Conservation (phyloP, 2,113 vertebrate genomes). For the Peucedramus taeniatus region DNA sequence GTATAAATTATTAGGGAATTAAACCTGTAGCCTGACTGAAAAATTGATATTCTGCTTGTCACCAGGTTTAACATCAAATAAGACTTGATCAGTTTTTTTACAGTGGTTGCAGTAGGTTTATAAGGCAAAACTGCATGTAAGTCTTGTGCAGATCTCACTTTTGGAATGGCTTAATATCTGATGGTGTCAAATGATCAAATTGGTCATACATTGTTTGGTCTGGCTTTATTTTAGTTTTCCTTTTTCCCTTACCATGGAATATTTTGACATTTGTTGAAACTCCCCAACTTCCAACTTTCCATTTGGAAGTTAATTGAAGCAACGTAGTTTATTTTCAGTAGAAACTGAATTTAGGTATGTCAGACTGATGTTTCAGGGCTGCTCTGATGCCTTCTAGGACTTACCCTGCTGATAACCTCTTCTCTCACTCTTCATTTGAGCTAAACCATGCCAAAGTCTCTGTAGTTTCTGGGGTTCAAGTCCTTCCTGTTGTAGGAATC, state of each 20-base stretch:
- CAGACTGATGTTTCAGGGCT: background rate
- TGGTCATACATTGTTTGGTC: background rate
- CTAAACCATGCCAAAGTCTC: background rate
- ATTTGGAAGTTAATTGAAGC: background rate
- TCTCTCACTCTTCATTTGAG: background rate
- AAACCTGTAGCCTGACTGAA: background rate
- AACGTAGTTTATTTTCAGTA: background rate
- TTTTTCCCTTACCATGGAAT: constrained; percentile 12
- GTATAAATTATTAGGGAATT: background rate
- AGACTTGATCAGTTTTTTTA: background rate
- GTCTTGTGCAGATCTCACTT: background rate
- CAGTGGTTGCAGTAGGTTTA: background rate
- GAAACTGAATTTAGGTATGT: background rate
- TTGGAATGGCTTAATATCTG: background rate
- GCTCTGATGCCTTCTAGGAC: background rate
- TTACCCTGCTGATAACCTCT: background rate
- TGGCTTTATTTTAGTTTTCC: constrained; percentile 26
- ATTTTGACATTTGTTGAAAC: constrained; percentile 28
- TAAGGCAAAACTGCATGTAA: background rate
- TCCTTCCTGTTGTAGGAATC: background rate
- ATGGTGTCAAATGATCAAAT: background rate
- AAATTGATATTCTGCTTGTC: background rate
- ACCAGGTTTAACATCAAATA: background rate
- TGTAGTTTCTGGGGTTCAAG: background rate
- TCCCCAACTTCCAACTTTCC: background rate